Base-by-base conservation (phyloP, 2,797 vertebrate species). In the Coregonus sp. region DNA sequence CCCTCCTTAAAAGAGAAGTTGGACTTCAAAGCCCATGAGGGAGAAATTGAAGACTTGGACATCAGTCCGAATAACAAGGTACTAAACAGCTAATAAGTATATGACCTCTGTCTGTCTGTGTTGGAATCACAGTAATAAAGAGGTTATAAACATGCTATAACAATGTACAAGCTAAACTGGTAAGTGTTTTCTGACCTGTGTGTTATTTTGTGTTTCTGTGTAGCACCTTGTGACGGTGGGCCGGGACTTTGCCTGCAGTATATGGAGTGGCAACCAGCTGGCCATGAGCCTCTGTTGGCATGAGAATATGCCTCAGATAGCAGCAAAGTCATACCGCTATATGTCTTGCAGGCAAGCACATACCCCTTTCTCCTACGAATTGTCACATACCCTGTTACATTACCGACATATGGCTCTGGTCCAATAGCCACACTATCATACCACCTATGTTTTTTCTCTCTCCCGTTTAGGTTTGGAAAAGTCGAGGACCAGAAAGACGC, bases 11-110 rank as follows among this genome's bases (percentile, higher is more conserved):
- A 96, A 86, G 96, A 96, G 85, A 92, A 90, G 47, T 89, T 94
- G 86, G 96, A 97, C 86, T 98, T 98, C 84, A 96, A 92, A 93
- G 97, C 97, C 3, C 97, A 99, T 0, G 92, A 96, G 0, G 97
- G 95, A 18, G 97, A 99, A 86, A 93, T 99, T 0, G 97, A 98
- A 83, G 98, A 98, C 79, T 88, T 99, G 1, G 93, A 97, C 0
- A 90, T 97, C 76, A 95, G 96, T 78, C 95, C 95, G 12, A 94
- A 93, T 73, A 96, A 96, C 85, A 97, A 98, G 97, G 97, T 98
- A 84, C 86, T 74, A 76, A n/a, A 47, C 50, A 25, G 75, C 29
- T 72, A 14, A 59, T 5, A 18, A 59, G 16, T 18, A n/a, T 59
- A 59, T 59, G 56, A 59, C n/a, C 56, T 5, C 5, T 56, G 56